Base-by-base conservation (phyloP, 1,140 invertebrate species). In the Trissolcus basalis region DNA sequence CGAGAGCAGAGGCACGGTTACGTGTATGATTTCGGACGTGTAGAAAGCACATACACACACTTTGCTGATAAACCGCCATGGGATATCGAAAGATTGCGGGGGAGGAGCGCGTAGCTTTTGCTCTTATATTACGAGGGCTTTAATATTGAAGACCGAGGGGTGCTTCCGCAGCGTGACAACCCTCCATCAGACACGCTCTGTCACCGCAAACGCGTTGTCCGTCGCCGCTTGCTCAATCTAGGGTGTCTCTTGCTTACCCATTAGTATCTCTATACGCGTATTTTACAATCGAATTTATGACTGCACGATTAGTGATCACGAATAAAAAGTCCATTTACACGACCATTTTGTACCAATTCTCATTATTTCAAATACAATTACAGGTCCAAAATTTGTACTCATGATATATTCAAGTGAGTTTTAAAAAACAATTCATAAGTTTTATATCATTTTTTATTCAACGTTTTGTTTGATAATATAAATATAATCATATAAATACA, bases 161-260 rank as follows among this genome's bases (percentile, higher is more conserved):
- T 83, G 82, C 77, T 83, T 80, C 64, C 71, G 80, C 81, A 11
- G 36, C 82, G 82, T 82, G 83, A 85, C 85, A 83, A 84, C 81
- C 83, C 84, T 86, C 82, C 83, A 85, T 87, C 83, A 83, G 84
- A 87, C 83, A 86, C 82, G 84, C 84, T 86, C 84, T 85, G 85
- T 85, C 85, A 86, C 85, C 85, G 84, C 84, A 85, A 86, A 86
- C 83, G 82, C 83, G 82, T 79, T 80, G 80, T 80, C 80, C 80
- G 74, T 82, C 82, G 79, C 75, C 82, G 79, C 75, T 61, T 72
- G 70, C 75, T 72, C 56, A 69, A 78, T 78, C 75, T 78, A 70
- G 65, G 69, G 72, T 79, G 77, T 55, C 16, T 64, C 35, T 35
- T 49, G 35, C 55, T 19, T 13, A 12, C 13, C 2, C 1, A 15